Percentiles rank a stretch among this genome's conserved stretches.
Conservation (phyloP, 2,113 vertebrate genomes). For the Ancistrus triradiatus region DNA sequence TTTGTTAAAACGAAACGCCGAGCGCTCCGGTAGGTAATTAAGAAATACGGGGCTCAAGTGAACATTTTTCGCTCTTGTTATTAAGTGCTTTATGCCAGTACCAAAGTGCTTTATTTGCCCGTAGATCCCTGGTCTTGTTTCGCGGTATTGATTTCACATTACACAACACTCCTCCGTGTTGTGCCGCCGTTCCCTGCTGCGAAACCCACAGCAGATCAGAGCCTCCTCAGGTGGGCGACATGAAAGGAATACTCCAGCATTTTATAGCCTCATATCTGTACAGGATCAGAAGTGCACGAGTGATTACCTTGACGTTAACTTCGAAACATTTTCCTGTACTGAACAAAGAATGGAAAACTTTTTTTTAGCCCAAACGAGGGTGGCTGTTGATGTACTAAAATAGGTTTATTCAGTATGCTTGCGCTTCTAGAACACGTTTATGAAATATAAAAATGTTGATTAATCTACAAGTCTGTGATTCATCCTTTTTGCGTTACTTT, state of each 20-base stretch:
- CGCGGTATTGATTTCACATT: constrained; percentile 17
- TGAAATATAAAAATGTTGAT: no score
- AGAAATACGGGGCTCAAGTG: not conserved
- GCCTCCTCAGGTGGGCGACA: not conserved
- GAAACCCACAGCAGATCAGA: not conserved
- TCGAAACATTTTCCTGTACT: no score
- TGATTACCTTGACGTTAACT: no score
- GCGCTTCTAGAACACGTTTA: no score
- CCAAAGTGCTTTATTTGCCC: not conserved
- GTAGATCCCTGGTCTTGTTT: not conserved
- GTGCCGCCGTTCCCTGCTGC: not conserved
- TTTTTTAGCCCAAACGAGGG: no score
- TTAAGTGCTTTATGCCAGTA: not conserved
- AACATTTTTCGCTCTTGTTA: not conserved
- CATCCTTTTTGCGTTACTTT: no score
- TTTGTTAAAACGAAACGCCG: not conserved
- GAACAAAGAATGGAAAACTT: no score
- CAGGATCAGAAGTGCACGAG: not conserved
- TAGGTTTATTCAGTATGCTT: no score
- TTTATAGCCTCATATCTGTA: not conserved
- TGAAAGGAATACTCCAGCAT: not conserved
- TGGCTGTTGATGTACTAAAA: no score
- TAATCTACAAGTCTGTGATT: no score
- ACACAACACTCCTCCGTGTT: not conserved
- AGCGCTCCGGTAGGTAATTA: not conserved